These are phyloP conservation scores for Drosophila anomelani DNA, from an alignment of 2,888 invertebrate species.

Conservation along the genomic window DNA sequence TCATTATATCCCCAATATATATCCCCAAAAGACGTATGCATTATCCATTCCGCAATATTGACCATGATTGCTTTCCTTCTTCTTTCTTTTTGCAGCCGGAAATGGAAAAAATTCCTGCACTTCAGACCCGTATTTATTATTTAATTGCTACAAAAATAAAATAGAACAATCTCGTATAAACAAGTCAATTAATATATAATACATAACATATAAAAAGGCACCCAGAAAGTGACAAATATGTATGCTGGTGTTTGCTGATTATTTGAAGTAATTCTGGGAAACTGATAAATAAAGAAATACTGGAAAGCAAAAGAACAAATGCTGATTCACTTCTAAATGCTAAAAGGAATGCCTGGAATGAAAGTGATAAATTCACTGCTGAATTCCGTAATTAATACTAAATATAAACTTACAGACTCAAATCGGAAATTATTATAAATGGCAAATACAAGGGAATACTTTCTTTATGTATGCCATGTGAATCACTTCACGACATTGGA, in stretches of 20 bases:
- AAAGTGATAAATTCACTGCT: background rate
- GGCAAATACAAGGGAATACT: background rate
- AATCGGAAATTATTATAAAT: too few species aligned
- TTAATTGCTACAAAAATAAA: background rate
- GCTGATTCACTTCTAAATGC: background rate
- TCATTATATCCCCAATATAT: conserved; percentile 13
- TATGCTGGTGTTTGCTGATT: background rate
- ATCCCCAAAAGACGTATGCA: background rate
- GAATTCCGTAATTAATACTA: background rate
- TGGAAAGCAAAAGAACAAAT: background rate
- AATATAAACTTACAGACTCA: background rate
- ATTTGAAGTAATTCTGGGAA: background rate
- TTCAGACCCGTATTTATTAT: background rate
- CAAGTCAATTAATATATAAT: conserved; percentile 4
- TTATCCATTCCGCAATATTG: conserved; percentile 12
- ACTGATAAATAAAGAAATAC: background rate
- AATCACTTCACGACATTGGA: conserved; percentile 1
- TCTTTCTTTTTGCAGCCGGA: background rate
- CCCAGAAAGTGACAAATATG: background rate
- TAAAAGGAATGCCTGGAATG: background rate
- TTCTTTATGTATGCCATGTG: background rate
- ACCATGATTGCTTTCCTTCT: background rate
- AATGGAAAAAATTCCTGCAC: background rate
- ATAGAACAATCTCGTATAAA: background rate
- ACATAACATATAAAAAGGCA: background rate